Evolutionary conservation across 2,113 vertebrate genomes (phyloP), one percentile per base, ranked within the genome.

Genomic region (Jacana jacana): DNA sequence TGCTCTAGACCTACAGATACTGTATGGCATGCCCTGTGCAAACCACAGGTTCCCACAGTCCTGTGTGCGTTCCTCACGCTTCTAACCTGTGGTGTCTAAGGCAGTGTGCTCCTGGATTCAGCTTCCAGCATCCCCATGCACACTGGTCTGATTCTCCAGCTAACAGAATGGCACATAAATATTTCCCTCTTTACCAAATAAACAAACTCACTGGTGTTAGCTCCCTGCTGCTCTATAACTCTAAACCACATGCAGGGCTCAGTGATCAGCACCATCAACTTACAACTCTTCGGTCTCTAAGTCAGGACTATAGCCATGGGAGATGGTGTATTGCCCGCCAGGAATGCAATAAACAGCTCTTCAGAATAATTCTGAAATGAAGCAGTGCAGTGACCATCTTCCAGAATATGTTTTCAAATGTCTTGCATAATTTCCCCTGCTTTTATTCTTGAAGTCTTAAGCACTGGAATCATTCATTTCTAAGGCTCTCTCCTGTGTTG

Each of bases 41-140:
- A 84, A 51, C 33, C 64, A 58, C 55, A 63, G 40, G 39, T 37
- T 93, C 78, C 63, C 86, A 60, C 22, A 78, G 66, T 25, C 10
- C 1, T 2, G 0, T 37, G 75, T n/a, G 70, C 6, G 25, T 13
- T 92, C 27, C 81, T 94, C 37, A 20, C 0, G 0, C 60, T 88
- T 77, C 61, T 94, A 70, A 82, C 75, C 71, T 57, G 31, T n/a
- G 33, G 18, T 55, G 39, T 23, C 42, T 46, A 11, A 0, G 6
- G n/a, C 76, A 57, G n/a, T 9, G n/a, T 25, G 81, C 40, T 84
- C 65, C 72, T 13, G 8, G 28, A 52, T 63, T 30, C 64, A 33
- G 58, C 69, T 73, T 69, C 76, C 73, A 77, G 52, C 58, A 70
- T 16, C n/a, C 25, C 51, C 8, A 2, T 7, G 22, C 46, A 89